Base-by-base conservation (phyloP, 2,113 vertebrate species). In the Scartelaos histophorus region DNA sequence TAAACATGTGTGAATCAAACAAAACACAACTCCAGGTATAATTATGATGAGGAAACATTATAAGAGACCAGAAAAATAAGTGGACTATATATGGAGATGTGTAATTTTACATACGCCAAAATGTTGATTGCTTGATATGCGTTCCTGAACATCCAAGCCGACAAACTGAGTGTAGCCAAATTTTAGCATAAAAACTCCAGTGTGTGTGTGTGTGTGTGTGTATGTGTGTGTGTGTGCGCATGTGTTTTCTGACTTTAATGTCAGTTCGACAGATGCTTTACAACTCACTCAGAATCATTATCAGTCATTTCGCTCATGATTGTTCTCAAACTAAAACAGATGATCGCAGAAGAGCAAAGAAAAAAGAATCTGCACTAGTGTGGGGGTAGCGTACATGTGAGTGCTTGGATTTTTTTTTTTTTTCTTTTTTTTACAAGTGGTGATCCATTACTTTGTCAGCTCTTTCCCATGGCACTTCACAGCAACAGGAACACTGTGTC, bases 371-470 rank as follows among this genome's bases (percentile, higher is more conserved):
- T 38, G 35, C 69, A 54, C 56, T 45, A 74, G 70, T 78, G 35
- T 69, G 69, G 51, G 29, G 17, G 29, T 35, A 22, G 58, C 67
- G 75, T 77, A 66, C 75, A 70, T 73, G 72, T 21, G 77, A 46
- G 51, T n/a, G 70, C 7, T 10, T 81, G 76, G 5, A 3, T 34
- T 56, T 38, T 38, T 49, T 16, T 67, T 75, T 72, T 70, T 78
- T 74, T 75, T 67, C 78, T 65, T 71, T 38, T 60, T 49, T 56
- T 15, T 74, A 62, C 66, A 78, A 68, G 79, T 73, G 76, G 81
- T 89, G 85, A 92, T 90, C 84, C 76, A 89, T 88, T 86, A 89
- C 81, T 70, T 58, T 85, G 85, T 89, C 85, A 88, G 70, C 74
- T 73, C 71, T 78, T 86, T 82, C 80, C 85, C 81, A 83, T 86